A percentile compares a stretch with the other conserved stretches of the same genome.
Evolutionary conservation across 2,797 vertebrate genomes (phyloP).

Genomic region (Furcifer pardalis): DNA sequence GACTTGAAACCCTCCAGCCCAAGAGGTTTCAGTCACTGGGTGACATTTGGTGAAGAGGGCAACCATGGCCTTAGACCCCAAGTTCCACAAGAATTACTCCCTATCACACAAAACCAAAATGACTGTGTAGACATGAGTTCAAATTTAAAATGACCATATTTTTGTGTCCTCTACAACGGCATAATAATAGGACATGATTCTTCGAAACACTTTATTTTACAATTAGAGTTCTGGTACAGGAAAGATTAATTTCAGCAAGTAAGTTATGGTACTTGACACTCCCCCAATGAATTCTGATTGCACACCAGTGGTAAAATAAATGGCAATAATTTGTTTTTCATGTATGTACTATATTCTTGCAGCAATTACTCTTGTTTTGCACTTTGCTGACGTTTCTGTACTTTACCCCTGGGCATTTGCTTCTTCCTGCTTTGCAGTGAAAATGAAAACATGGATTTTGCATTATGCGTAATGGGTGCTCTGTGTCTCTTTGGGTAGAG

Average conservation of each 20-base stretch:
- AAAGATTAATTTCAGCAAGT: conserved; percentile 28
- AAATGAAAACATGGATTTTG: background rate
- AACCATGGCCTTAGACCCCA: conserved; percentile 52
- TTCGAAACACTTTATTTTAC: conserved; percentile 11
- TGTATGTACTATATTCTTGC: background rate
- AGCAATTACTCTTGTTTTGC: background rate
- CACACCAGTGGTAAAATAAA: background rate
- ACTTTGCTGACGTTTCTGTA: background rate
- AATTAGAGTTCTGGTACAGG: conserved; percentile 44
- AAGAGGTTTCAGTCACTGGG: conserved; percentile 63
- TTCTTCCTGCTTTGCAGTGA: background rate
- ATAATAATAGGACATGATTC: background rate
- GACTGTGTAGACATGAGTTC: background rate
- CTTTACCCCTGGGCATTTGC: background rate
- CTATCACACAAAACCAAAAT: conserved; percentile 46
- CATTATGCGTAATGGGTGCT: background rate
- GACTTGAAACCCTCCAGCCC: conserved; percentile 1
- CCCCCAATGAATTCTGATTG: background rate
- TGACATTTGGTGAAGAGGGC: conserved; percentile 62
- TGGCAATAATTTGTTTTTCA: background rate
- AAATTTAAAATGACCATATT: conserved; percentile 35
- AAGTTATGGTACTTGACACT: background rate
- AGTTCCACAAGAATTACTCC: conserved; percentile 56
- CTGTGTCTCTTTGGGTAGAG: background rate
- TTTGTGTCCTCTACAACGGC: background rate